phyloP scores from a whole-genome alignment of 2,888 invertebrate species.

The Frankliniella fusca region DNA sequence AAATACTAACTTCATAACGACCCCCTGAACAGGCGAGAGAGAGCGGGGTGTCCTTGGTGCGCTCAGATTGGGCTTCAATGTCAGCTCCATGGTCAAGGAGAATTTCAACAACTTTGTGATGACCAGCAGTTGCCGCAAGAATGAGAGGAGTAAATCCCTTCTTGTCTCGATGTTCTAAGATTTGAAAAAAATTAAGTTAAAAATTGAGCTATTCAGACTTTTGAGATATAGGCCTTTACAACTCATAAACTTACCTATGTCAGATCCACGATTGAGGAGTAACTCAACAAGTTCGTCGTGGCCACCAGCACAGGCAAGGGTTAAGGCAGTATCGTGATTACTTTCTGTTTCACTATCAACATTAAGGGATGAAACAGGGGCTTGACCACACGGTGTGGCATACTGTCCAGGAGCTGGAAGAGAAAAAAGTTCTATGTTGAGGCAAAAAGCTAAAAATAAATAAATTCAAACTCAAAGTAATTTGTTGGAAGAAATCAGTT shows the following conservation, averaged over 20 bases:
- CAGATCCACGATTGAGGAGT: constrained; percentile 84
- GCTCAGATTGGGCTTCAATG: constrained; percentile 96
- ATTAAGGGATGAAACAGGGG: constrained; percentile 68
- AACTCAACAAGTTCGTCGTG: constrained; percentile 93
- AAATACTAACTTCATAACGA: constrained; percentile 68
- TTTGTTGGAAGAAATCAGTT: neutral
- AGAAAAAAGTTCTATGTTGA: neutral
- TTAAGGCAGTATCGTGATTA: constrained; percentile 97
- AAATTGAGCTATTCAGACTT: neutral
- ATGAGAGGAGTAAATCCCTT: constrained; percentile 98
- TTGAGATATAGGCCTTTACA: neutral
- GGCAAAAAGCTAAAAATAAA: neutral
- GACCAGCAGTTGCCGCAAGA: constrained; percentile 94
- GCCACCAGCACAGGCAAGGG: constrained; percentile 94
- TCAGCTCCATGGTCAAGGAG: constrained; percentile 92
- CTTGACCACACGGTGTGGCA: constrained; percentile 41
- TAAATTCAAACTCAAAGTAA: neutral
- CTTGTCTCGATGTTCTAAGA: constrained; percentile 88
- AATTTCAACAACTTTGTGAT: constrained; percentile 86
- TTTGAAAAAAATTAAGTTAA: constrained; percentile 4
- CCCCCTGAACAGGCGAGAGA: constrained; percentile 97
- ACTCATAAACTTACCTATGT: constrained; percentile 59
- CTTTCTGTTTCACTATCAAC: constrained; percentile 97
- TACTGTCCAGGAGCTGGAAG: constrained; percentile 42
- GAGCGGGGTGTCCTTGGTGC: constrained; percentile 97